These are phyloP conservation scores for Anolis carolinensis DNA, from an alignment of 2,113 vertebrate species.

Conservation along the genomic window DNA sequence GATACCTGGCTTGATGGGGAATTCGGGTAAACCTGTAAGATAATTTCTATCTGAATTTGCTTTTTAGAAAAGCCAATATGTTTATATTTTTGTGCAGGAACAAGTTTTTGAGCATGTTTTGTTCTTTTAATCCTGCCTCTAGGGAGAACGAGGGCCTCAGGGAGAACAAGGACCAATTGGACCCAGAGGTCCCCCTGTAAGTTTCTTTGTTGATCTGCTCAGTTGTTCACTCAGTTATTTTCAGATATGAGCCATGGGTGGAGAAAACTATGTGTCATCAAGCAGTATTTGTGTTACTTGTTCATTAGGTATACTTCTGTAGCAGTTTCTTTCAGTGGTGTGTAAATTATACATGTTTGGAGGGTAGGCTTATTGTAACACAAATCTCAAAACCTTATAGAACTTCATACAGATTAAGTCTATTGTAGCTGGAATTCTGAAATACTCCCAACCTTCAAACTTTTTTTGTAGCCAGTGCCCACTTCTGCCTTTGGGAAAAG, in stretches of 20 bases:
- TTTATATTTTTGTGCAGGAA: background rate
- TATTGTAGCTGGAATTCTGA: no score
- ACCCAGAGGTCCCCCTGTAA: conserved; percentile 86
- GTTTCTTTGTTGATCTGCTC: conserved; percentile 59
- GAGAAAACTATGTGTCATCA: background rate
- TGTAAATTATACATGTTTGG: background rate
- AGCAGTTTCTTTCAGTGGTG: background rate
- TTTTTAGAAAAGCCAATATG: no score
- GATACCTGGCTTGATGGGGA: conserved; percentile 87
- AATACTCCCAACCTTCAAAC: no score
- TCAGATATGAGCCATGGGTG: background rate
- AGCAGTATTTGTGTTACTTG: background rate
- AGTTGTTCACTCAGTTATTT: background rate
- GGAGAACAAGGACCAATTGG: conserved; percentile 88
- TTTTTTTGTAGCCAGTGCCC: no score
- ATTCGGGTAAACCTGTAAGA: conserved; percentile 90
- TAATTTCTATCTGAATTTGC: conserved; percentile 11
- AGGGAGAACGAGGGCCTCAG: conserved; percentile 90
- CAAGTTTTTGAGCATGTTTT: conserved; percentile 2
- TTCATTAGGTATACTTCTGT: background rate
- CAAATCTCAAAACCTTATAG: background rate
- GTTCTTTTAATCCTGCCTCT: conserved; percentile 23
- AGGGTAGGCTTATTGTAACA: background rate
- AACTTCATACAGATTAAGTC: background rate
- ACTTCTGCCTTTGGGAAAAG: no score